Conservation (phyloP, 23 tunicate genomes). For the Halocynthia roretzi region DNA sequence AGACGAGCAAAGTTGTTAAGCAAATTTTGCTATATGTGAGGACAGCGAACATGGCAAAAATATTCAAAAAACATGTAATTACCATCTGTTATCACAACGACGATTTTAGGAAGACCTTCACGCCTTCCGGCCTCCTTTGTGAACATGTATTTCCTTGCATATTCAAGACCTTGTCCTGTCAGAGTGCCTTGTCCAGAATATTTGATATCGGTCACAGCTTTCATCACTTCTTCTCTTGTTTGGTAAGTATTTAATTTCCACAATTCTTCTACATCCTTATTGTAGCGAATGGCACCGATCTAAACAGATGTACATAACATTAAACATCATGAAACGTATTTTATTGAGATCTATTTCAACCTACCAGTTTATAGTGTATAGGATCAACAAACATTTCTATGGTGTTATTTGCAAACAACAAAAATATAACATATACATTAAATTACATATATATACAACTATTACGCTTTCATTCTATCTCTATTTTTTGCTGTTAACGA, state of each 20-base stretch:
- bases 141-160: conserved; percentile 42
- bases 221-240: conserved; percentile 5
- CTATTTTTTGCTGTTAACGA: too few species aligned
- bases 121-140: conserved; percentile 30
- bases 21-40: not conserved
- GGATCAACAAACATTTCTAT: too few species aligned
- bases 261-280: conserved; percentile 43
- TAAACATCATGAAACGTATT: too few species aligned
- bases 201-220: conserved; percentile 33
- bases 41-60: not conserved
- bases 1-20: not conserved
- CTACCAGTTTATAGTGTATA: too few species aligned
- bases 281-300: conserved; percentile 77
- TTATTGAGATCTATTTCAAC: too few species aligned
- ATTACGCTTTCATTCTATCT: too few species aligned
- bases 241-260: conserved; percentile 34
- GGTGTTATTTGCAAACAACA: too few species aligned
- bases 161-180: conserved; percentile 52
- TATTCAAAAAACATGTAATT: not conserved
- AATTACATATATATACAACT: too few species aligned
- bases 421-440: too few species aligned
- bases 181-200: conserved; percentile 62
- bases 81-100: conserved; percentile 73
- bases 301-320: conserved; percentile 3
- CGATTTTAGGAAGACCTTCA: conserved; percentile 33